Base-by-base conservation (phyloP, 2,888 invertebrate genomes). In the Dasysyrphus albostriatus region DNA sequence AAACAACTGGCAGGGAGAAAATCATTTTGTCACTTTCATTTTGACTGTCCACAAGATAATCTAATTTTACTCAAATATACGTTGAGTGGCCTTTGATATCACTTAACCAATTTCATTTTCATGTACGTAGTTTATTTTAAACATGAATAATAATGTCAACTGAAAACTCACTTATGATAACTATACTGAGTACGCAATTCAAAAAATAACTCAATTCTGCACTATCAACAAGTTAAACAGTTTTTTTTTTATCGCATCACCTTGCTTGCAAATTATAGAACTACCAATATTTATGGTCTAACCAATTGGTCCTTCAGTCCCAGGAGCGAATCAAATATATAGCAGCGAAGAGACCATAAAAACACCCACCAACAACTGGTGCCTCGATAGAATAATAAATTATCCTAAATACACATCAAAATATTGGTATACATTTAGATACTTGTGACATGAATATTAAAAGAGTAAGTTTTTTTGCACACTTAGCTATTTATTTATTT, bases 201-300 rank as follows among this genome's bases (percentile, higher is more conserved):
- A 16, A 29, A 44, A 44, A 32, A 19, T 37, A 39, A 67, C 24
- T 49, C 67, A 16, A 67, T 49, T n/a, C 16, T 67, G 51, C 5
- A 47, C 51, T 77, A 73, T 73, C 83, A 83, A 83, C 83, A 83
- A 83, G 83, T 83, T 59, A 67, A 19, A 44, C 7, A 12, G 51
- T 37, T 32, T 65, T 65, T 37, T 42, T 65, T 65, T 37, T 42
- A 76, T 56, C 58, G 34, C 42, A 51, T n/a, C 34, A 39, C 39
- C 16, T 37, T 49, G 19, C 10, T 19, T 58, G 5, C 5, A 65
- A 47, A 34, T 49, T 49, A 51, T 51, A 73, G 65, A 58, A 47
- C 51, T 77, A 58, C 58, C 49, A 34, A 67, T 59, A n/a, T n/a
- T n/a, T n/a, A n/a, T 78, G 59, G 32, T 65, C 32, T n/a, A 39